A percentile compares a stretch with the other conserved stretches of the same genome.
These are phyloP conservation scores for Andrena hattorfiana DNA, from an alignment of 2,888 invertebrate species.

Conservation along the genomic window DNA sequence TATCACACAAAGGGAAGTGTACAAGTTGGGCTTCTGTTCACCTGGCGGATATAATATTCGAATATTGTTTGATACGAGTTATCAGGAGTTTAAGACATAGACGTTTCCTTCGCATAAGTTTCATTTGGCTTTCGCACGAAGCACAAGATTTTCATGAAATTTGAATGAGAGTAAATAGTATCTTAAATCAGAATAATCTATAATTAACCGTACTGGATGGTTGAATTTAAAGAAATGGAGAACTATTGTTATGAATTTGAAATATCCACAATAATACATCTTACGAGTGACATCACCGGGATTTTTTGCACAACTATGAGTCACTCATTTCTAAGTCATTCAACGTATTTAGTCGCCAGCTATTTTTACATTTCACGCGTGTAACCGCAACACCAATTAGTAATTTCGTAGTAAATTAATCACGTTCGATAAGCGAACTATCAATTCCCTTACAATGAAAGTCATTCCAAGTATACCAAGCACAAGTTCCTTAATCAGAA, in stretches of 20 bases:
- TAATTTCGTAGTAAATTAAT: conserved; percentile 12
- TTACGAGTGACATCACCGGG: conserved; percentile 62
- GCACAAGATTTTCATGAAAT: background rate
- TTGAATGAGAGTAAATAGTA: background rate
- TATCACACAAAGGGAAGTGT: conserved; percentile 45
- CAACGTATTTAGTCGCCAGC: background rate
- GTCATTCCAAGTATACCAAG: background rate
- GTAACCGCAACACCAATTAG: background rate
- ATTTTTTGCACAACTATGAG: conserved; percentile 61
- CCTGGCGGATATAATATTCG: conserved; percentile 56
- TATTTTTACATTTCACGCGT: conserved; percentile 27
- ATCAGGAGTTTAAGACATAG: conserved; percentile 44
- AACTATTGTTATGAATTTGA: background rate
- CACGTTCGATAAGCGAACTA: background rate
- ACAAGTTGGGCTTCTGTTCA: conserved; percentile 35
- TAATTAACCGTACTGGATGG: background rate
- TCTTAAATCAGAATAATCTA: background rate
- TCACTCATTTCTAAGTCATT: conserved; percentile 55
- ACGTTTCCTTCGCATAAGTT: conserved; percentile 11
- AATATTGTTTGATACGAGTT: conserved; percentile 58
- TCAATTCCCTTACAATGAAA: conserved; percentile 14
- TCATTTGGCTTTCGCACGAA: background rate
- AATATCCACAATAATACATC: conserved; percentile 7
- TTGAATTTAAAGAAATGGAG: background rate
- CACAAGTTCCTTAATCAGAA: conserved; percentile 1